Conservation (phyloP, 2,888 invertebrate genomes). For the Oscheius onirici region DNA sequence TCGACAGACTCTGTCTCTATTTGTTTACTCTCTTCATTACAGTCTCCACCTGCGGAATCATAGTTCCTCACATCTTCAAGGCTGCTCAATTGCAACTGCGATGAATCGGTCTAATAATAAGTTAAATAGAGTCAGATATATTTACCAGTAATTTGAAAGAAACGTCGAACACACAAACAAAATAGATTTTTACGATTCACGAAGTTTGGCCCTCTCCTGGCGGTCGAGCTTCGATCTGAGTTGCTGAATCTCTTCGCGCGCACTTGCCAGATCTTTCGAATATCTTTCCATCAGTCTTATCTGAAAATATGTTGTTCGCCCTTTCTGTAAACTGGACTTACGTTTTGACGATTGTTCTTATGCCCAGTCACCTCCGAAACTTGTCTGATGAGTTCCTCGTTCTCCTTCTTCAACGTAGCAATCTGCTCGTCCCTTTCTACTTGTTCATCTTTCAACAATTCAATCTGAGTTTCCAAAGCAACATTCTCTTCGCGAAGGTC, state of each 20-base stretch:
- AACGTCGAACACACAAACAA: too few relatives aligned
- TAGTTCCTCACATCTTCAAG: slow-evolving; percentile 69
- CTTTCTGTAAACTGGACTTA: background rate
- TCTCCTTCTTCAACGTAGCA: slow-evolving; percentile 18
- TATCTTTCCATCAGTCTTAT: slow-evolving; percentile 6
- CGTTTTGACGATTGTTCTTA: background rate
- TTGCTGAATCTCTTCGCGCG: too few relatives aligned
- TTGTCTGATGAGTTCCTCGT: slow-evolving; percentile 22
- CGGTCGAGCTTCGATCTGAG: too few relatives aligned
- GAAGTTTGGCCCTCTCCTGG: too few relatives aligned
- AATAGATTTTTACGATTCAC: too few relatives aligned
- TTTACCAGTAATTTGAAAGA: too few relatives aligned
- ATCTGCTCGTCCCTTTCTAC: background rate
- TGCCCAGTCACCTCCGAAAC: background rate
- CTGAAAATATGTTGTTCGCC: too few relatives aligned
- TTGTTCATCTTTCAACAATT: background rate
- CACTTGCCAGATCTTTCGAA: too few relatives aligned
- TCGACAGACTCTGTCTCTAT: slow-evolving; percentile 70
- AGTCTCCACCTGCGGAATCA: slow-evolving; percentile 62
- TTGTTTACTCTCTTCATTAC: slow-evolving; percentile 68
- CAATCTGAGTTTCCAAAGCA: background rate
- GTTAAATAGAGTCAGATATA: too few relatives aligned
- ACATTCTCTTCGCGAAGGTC: background rate
- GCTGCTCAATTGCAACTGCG: slow-evolving; percentile 35
- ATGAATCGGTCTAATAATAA: too few relatives aligned